phyloP scores from a whole-genome alignment of 2,797 vertebrate genomes.

The Etheostoma perlongum region DNA sequence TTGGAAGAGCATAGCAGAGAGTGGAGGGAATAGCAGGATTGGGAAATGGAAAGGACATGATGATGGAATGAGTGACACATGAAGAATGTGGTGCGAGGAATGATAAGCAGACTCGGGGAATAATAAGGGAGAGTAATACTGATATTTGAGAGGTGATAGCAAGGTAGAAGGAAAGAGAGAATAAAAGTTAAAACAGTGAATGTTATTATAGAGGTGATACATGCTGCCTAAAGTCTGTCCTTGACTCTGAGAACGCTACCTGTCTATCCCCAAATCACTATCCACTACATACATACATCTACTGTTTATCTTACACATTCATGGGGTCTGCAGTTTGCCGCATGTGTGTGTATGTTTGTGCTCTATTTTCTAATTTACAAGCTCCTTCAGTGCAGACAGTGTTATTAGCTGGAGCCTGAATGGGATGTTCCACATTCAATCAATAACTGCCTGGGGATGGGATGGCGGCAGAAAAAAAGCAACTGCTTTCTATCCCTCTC shows the following conservation, averaged over 20 bases:
- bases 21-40: conserved; percentile 35
- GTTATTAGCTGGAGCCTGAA: conserved; percentile 67
- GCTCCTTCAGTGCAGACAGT: conserved; percentile 53
- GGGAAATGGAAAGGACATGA: conserved; percentile 52
- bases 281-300: not conserved
- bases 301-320: conserved; percentile 12
- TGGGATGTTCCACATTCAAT: conserved; percentile 71
- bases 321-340: conserved; percentile 38
- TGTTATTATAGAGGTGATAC: conserved; percentile 25
- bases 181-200: conserved; percentile 14
- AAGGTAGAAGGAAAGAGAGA: not conserved
- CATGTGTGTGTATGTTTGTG: conserved; percentile 16
- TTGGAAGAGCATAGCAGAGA: conserved; percentile 46
- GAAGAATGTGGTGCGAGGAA: conserved; percentile 52
- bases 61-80: conserved; percentile 51
- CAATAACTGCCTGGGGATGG: conserved; percentile 69
- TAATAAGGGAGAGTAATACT: conserved; percentile 32
- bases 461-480: conserved; percentile 47
- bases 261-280: conserved; percentile 17
- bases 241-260: conserved; percentile 24
- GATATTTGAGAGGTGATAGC: conserved; percentile 22
- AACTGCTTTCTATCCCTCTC: not conserved
- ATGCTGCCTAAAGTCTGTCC: conserved; percentile 35
- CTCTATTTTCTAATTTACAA: conserved; percentile 57
- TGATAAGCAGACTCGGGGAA: conserved; percentile 22